Base-by-base conservation (phyloP, 2,888 invertebrate genomes). In the Drosophila formosana region DNA sequence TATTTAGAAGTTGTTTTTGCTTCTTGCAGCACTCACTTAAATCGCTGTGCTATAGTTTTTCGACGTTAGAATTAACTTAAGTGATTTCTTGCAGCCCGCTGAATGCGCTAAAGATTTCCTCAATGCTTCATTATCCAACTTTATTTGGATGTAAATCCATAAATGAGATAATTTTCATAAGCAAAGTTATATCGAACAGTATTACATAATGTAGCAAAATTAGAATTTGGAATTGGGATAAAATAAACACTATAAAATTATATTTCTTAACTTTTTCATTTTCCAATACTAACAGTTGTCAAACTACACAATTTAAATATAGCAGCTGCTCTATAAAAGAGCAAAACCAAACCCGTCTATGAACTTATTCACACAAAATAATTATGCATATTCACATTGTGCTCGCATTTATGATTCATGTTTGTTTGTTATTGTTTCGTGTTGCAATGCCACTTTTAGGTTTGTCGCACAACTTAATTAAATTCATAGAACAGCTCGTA, bases 391-490 rank as follows among this genome's bases (percentile, higher is more conserved):
- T 4, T 6, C 8, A 18, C 23, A 8, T 45, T 18, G 5, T 47
- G 43, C 5, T 23, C 28, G 11, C 3, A 55, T 43, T 46, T 56
- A 73, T 75, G 65, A 69, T 46, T 68, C 58, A 39, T 63, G 58
- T 68, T 65, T 60, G 51, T 58, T 63, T 50, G 45, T 43, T 53
- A 32, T 53, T 60, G 47, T 39, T 32, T 50, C 63, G 50, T 66
- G 66, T 72, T 69, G 62, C 55, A 68, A 26, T 53, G 72, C 9
- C 53, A 58, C 53, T 74, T 67, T 74, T 69, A 72, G 78, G 82
- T 67, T 77, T 81, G 75, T 72, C 81, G 70, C 79, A 78, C 80
- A 80, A 71, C 80, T 82, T 80, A 89, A 87, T 89, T 87, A 82
- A 89, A 82, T 88, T 75, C 74, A 77, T 80, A 69, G 72, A 78